Evolutionary conservation across 2,113 vertebrate species (phyloP).

Genomic region (Turnix velox): DNA sequence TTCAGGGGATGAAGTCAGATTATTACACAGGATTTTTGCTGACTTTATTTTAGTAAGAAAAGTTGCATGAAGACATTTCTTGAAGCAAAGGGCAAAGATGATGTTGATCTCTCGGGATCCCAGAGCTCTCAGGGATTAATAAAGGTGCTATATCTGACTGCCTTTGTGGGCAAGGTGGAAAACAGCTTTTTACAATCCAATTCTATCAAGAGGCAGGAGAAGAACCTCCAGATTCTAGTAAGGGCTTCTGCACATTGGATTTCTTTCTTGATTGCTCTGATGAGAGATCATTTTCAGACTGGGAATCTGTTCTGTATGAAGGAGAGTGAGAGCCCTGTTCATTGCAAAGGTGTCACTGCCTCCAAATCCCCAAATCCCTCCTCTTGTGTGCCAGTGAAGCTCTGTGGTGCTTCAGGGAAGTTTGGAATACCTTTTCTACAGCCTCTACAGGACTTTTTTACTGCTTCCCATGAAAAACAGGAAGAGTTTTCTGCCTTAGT

Average conservation of each 20-base stretch:
- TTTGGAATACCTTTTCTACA: not conserved
- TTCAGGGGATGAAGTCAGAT: not conserved
- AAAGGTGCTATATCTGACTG: slow-evolving; percentile 35
- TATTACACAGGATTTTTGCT: not conserved
- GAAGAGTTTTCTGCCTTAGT: not conserved
- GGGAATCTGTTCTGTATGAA: not conserved
- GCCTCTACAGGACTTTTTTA: not conserved
- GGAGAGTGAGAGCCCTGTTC: not conserved
- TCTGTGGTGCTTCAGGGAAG: not conserved
- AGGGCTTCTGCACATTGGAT: not conserved
- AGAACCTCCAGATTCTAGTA: not conserved
- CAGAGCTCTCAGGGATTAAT: slow-evolving; percentile 55
- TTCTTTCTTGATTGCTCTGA: not conserved
- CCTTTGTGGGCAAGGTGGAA: not conserved
- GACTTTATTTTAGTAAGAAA: not conserved
- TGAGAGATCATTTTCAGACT: not conserved
- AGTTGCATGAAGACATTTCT: not conserved
- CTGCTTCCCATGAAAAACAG: not conserved
- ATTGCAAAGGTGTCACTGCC: not conserved
- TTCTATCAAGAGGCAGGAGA: not conserved
- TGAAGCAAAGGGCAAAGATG: not conserved
- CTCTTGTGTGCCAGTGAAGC: not conserved
- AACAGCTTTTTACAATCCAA: not conserved
- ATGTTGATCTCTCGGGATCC: slow-evolving; percentile 5
- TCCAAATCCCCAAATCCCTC: not conserved